These are phyloP conservation scores for Harpagifer antarcticus DNA, from an alignment of 2,797 vertebrate genomes.

Conservation along the genomic window DNA sequence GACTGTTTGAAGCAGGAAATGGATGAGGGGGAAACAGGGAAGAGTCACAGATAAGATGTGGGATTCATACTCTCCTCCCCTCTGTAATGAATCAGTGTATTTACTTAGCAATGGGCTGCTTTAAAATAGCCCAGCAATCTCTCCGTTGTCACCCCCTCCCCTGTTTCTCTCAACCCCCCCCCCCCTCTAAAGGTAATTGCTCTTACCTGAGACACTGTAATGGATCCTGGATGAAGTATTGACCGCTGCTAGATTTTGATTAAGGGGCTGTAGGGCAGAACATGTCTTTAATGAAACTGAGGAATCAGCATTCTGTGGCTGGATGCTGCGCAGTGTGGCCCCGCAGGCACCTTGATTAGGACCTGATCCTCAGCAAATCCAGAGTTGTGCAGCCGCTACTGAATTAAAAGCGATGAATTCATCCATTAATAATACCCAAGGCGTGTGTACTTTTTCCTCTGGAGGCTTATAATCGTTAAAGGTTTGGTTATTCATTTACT, in stretches of 20 bases:
- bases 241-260: slow-evolving; percentile 89
- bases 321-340: slow-evolving; percentile 40
- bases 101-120: slow-evolving; percentile 78
- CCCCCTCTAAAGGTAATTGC: slow-evolving; percentile 84
- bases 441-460: slow-evolving; percentile 62
- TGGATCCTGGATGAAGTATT: slow-evolving; percentile 91
- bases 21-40: slow-evolving; percentile 46
- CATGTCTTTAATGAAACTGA: slow-evolving; percentile 86
- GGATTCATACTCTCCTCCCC: slow-evolving; percentile 67
- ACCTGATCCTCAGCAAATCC: slow-evolving; percentile 72
- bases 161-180: background rate
- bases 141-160: slow-evolving; percentile 47
- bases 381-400: slow-evolving; percentile 45
- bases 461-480: slow-evolving; percentile 65
- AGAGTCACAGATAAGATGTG: slow-evolving; percentile 67
- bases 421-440: slow-evolving; percentile 72
- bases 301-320: slow-evolving; percentile 83
- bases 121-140: slow-evolving; percentile 68
- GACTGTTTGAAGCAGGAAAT: slow-evolving; percentile 67
- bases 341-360: slow-evolving; percentile 71
- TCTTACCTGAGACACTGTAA: slow-evolving; percentile 86
- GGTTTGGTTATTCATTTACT: slow-evolving; percentile 65
- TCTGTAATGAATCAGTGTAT: slow-evolving; percentile 81
- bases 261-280: slow-evolving; percentile 86
- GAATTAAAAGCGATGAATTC: slow-evolving; percentile 75